Evolutionary conservation across 2,113 vertebrate genomes (phyloP).

Genomic region (Oostethus manadensis): DNA sequence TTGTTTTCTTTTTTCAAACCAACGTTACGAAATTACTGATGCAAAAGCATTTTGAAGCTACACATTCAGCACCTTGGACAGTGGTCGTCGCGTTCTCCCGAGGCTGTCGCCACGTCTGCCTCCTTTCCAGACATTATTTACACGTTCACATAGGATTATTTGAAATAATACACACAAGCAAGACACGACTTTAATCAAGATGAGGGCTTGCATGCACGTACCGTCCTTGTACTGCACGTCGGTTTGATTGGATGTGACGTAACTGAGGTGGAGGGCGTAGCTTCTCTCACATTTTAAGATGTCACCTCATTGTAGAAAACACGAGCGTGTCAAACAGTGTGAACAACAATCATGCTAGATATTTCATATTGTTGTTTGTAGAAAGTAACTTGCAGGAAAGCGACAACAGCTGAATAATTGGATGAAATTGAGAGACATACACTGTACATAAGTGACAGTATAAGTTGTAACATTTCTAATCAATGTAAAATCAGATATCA

Average conservation of each 20-base stretch:
- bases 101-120: too few species aligned
- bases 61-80: slow-evolving; percentile 78
- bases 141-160: not conserved
- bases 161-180: not conserved
- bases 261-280: not conserved
- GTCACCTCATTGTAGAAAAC: too few species aligned
- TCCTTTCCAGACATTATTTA: not conserved
- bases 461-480: too few species aligned
- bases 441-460: too few species aligned
- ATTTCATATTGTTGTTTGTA: too few species aligned
- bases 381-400: too few species aligned
- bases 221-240: not conserved
- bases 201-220: not conserved
- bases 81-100: slow-evolving; percentile 18
- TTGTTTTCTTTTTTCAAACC: not conserved
- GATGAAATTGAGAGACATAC: too few species aligned
- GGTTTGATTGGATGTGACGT: not conserved
- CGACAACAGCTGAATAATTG: too few species aligned
- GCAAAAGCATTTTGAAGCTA: not conserved
- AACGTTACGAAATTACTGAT: not conserved
- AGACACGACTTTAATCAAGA: not conserved
- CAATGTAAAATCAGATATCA: too few species aligned
- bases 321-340: too few species aligned
- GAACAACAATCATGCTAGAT: too few species aligned
- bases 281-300: not conserved